Conservation (phyloP, 2,797 vertebrate species). For the Myripristis murdjan region DNA sequence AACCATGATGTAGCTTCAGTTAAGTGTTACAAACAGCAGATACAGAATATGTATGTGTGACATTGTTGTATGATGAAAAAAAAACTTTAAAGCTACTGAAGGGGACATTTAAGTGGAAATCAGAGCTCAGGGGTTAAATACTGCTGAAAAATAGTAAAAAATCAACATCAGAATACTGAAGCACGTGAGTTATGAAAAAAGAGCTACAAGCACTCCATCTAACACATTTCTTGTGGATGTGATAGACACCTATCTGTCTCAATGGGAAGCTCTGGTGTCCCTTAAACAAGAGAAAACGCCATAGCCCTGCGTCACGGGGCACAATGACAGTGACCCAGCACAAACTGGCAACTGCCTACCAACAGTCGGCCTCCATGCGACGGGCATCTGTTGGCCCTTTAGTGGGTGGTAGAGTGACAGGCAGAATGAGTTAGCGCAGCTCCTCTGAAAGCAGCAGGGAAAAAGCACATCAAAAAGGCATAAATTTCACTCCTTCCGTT, state of each 20-base stretch:
- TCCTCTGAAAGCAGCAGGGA: constrained; percentile 90
- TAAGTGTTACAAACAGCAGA: too few species aligned
- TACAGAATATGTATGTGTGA: too few species aligned
- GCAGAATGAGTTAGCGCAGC: constrained; percentile 88
- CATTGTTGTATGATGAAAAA: too few species aligned
- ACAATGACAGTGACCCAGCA: constrained; percentile 82
- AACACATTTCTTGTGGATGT: constrained; percentile 27
- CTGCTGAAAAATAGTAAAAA: too few species aligned
- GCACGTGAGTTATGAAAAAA: too few species aligned
- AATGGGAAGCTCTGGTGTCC: constrained; percentile 15
- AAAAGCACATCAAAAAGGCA: constrained; percentile 92
- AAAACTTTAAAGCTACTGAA: too few species aligned
- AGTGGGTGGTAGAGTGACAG: constrained; percentile 83
- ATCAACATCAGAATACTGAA: too few species aligned
- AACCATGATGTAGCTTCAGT: too few species aligned
- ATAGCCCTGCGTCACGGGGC: constrained; percentile 7
- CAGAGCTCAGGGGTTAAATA: too few species aligned
- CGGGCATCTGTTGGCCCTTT: constrained; percentile 90
- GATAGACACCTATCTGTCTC: constrained; percentile 34
- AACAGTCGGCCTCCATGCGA: constrained; percentile 86
- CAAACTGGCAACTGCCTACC: constrained; percentile 84
- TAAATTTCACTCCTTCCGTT: constrained; percentile 92
- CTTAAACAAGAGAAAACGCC: constrained; percentile 4
- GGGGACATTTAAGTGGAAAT: too few species aligned
- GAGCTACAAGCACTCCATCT: constrained; percentile 1